phyloP scores from a whole-genome alignment of 2,113 vertebrate genomes.

The Xiphorhynchus elegans region DNA sequence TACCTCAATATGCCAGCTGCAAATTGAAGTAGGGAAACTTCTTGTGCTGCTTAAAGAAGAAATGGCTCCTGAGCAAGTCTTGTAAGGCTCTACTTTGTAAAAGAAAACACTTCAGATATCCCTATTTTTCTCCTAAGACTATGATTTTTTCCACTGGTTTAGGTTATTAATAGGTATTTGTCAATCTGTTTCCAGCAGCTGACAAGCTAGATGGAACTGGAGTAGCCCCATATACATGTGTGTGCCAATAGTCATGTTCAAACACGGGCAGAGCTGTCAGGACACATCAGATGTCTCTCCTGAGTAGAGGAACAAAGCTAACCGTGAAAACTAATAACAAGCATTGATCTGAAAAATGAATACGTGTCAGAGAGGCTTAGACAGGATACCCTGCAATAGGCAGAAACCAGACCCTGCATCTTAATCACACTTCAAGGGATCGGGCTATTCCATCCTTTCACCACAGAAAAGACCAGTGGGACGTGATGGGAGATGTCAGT shows the following conservation, averaged over 20 bases:
- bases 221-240: not conserved
- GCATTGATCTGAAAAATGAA: conserved; percentile 44
- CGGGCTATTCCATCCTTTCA: not conserved
- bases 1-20: not conserved
- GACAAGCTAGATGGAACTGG: not conserved
- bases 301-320: not conserved
- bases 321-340: not conserved
- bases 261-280: conserved; percentile 12
- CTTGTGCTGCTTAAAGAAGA: not conserved
- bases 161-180: not conserved
- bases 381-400: not conserved
- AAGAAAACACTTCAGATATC: not conserved
- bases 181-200: not conserved
- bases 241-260: conserved; percentile 4
- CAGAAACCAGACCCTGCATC: not conserved
- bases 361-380: not conserved
- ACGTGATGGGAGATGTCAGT: not conserved
- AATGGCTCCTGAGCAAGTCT: not conserved
- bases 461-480: not conserved
- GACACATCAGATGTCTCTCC: not conserved
- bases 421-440: not conserved
- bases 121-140: not conserved
- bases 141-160: not conserved
- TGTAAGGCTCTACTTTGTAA: not conserved
- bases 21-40: not conserved